Conservation (phyloP, 2,113 vertebrate species). For the Cyprinodon variegatus region DNA sequence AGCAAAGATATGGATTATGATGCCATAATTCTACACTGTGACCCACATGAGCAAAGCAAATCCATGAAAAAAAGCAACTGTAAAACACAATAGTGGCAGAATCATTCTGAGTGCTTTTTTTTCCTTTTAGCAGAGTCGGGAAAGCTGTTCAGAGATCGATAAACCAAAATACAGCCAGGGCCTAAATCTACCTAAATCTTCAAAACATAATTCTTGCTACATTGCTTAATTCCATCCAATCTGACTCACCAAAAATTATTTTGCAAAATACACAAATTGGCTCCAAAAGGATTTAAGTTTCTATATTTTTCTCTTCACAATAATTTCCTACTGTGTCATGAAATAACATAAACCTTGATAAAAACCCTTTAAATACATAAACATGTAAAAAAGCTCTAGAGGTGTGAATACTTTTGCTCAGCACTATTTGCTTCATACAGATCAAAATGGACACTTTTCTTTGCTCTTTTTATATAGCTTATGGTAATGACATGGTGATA, state of each 20-base stretch:
- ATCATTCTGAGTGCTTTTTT: background rate
- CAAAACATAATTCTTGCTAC: background rate
- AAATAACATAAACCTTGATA: background rate
- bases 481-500: conserved; percentile 28
- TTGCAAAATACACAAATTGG: background rate
- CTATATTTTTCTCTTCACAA: background rate
- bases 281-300: background rate
- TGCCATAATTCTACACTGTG: background rate
- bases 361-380: background rate
- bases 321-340: background rate
- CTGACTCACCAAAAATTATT: background rate
- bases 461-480: background rate
- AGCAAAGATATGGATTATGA: too few species aligned
- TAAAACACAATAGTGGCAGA: background rate
- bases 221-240: background rate
- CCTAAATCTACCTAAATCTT: background rate
- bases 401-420: background rate
- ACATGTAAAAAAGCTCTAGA: background rate
- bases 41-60: background rate
- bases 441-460: background rate
- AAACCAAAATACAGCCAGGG: too few species aligned
- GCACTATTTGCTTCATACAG: background rate
- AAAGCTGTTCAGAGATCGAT: too few species aligned
- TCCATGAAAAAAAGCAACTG: background rate
- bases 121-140: background rate